phyloP scores from a whole-genome alignment of 1,140 invertebrate species.

The Lepidurus packardi region DNA sequence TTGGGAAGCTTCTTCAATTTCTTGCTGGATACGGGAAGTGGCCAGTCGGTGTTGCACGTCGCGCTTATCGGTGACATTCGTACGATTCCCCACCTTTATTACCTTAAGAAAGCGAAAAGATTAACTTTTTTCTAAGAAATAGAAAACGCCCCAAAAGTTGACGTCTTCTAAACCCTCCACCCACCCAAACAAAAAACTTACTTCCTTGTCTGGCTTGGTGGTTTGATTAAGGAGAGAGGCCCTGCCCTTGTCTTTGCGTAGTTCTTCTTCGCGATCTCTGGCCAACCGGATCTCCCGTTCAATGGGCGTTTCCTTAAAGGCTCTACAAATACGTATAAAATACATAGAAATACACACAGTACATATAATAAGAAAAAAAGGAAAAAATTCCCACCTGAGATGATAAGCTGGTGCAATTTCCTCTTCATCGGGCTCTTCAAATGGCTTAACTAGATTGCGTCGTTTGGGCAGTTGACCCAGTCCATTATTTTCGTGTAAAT shows the following conservation, averaged over 20 bases:
- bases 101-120: conserved; percentile 22
- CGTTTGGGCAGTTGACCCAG: conserved; percentile 28
- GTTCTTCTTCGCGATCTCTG: conserved; percentile 52
- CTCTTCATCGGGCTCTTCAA: conserved; percentile 42
- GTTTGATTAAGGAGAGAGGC: conserved; percentile 37
- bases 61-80: conserved; percentile 33
- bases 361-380: not conserved
- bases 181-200: conserved; percentile 1
- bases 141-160: conserved; percentile 22
- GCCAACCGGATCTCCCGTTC: conserved; percentile 53
- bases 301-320: conserved; percentile 52
- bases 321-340: conserved; percentile 35
- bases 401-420: conserved; percentile 39
- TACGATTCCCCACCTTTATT: conserved; percentile 29
- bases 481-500: not conserved
- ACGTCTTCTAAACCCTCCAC: not conserved
- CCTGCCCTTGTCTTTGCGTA: conserved; percentile 46
- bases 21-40: conserved; percentile 46
- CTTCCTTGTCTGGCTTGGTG: conserved; percentile 30
- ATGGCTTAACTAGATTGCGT: conserved; percentile 41
- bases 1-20: conserved; percentile 47
- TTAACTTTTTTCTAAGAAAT: not conserved
- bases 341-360: not conserved
- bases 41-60: conserved; percentile 44
- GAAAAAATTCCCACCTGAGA: conserved; percentile 36